Percentiles rank a stretch among this genome's conserved stretches.
Evolutionary conservation across 2,797 vertebrate species (phyloP).

Genomic region (Pempheris klunzingeri): DNA sequence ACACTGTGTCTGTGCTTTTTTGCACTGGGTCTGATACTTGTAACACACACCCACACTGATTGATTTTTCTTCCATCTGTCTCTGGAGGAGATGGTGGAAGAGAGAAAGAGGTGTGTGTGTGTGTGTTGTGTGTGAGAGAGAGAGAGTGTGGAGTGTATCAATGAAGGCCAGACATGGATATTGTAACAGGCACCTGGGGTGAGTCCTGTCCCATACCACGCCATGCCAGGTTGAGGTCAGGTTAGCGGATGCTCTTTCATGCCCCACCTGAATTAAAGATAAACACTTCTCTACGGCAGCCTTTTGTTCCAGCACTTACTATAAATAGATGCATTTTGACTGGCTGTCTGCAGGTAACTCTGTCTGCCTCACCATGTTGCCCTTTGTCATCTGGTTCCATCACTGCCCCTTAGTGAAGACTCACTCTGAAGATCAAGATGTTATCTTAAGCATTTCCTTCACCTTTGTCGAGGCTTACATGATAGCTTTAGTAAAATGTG

Average conservation of each 20-base stretch:
- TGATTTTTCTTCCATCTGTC: constrained; percentile 34
- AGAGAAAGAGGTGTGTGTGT: constrained; percentile 20
- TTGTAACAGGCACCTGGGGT: constrained; percentile 74
- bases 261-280: constrained; percentile 81
- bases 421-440: constrained; percentile 25
- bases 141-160: constrained; percentile 39
- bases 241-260: constrained; percentile 76
- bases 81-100: constrained; percentile 40
- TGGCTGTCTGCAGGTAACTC: constrained; percentile 57
- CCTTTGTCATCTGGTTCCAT: constrained; percentile 53
- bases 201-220: constrained; percentile 46
- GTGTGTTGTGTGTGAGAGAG: constrained; percentile 3
- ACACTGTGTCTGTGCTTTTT: constrained; percentile 20
- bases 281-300: constrained; percentile 58
- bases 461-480: neutral
- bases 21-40: constrained; percentile 9
- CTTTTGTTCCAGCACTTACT: constrained; percentile 70
- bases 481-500: neutral
- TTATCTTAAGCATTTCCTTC: constrained; percentile 39
- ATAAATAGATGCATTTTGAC: constrained; percentile 72
- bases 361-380: constrained; percentile 24
- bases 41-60: constrained; percentile 37
- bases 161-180: constrained; percentile 73
- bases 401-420: constrained; percentile 47
- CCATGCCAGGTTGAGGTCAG: constrained; percentile 51